phyloP scores from a whole-genome alignment of 2,113 vertebrate species.

The Muntiacus muntjak region DNA sequence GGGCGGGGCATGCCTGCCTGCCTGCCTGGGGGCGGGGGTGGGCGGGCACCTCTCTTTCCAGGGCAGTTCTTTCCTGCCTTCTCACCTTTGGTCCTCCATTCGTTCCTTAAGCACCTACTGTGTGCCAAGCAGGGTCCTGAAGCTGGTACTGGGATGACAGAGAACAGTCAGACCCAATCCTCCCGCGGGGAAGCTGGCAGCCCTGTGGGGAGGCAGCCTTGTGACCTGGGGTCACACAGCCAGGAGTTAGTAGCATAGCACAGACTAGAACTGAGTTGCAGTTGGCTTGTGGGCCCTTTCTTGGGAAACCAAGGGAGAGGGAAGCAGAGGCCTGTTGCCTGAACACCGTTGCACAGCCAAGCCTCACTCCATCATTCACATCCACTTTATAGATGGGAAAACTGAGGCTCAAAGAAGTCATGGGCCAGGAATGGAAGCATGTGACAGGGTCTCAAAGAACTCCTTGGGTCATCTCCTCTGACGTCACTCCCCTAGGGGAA shows the following conservation, averaged over 20 bases:
- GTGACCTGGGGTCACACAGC: not conserved
- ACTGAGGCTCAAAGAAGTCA: not conserved
- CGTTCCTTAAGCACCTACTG: not conserved
- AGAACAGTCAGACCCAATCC: not conserved
- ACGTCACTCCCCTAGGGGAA: not conserved
- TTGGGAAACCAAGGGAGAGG: not conserved
- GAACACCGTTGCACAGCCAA: not conserved
- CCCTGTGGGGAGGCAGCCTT: too few relatives aligned
- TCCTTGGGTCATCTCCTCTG: not conserved
- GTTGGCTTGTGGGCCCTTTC: not conserved
- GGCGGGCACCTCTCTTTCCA: not conserved
- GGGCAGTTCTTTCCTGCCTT: not conserved
- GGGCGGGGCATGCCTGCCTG: not conserved
- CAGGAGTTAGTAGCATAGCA: not conserved
- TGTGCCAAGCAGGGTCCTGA: not conserved
- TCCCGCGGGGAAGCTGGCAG: not conserved
- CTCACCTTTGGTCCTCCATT: not conserved
- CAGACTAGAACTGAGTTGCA: not conserved
- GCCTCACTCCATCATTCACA: not conserved
- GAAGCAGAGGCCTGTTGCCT: not conserved
- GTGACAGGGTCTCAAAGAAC: not conserved
- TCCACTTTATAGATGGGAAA: not conserved
- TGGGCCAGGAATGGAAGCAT: not conserved
- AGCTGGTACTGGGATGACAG: not conserved
- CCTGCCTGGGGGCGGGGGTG: not conserved